phyloP scores from a whole-genome alignment of 2,113 vertebrate genomes.

The Prionailurus bengalensis region DNA sequence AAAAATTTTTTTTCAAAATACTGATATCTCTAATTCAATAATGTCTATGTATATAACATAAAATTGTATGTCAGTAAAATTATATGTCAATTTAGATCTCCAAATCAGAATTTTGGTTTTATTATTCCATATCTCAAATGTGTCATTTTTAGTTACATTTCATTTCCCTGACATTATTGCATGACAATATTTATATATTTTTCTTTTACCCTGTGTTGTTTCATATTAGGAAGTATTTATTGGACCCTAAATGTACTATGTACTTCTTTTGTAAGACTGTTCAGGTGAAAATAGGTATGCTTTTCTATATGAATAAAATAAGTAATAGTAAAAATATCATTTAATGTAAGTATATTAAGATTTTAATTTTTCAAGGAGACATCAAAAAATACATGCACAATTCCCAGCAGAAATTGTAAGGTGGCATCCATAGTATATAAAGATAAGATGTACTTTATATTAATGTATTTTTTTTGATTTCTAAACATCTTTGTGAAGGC shows the following conservation, averaged over 20 bases:
- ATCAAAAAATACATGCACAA: background rate
- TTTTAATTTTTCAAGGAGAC: background rate
- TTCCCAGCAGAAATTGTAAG: background rate
- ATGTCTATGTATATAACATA: background rate
- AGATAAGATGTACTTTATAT: background rate
- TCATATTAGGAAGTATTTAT: slow-evolving; percentile 5
- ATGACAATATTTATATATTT: background rate
- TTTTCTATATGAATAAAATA: background rate
- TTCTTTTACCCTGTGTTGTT: background rate
- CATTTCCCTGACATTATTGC: background rate
- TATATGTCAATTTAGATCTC: background rate
- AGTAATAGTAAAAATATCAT: background rate
- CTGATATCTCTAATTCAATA: background rate
- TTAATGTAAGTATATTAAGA: background rate
- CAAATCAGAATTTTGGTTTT: background rate
- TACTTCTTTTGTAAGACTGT: background rate
- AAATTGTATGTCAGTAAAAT: background rate
- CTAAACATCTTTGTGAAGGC: background rate
- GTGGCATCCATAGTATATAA: background rate
- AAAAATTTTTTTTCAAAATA: background rate
- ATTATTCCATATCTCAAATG: background rate
- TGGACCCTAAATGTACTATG: background rate
- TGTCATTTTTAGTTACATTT: background rate
- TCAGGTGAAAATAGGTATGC: background rate
- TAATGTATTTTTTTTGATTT: background rate